phyloP scores from a whole-genome alignment of 2,888 invertebrate genomes.

The Teleiodes luculella region DNA sequence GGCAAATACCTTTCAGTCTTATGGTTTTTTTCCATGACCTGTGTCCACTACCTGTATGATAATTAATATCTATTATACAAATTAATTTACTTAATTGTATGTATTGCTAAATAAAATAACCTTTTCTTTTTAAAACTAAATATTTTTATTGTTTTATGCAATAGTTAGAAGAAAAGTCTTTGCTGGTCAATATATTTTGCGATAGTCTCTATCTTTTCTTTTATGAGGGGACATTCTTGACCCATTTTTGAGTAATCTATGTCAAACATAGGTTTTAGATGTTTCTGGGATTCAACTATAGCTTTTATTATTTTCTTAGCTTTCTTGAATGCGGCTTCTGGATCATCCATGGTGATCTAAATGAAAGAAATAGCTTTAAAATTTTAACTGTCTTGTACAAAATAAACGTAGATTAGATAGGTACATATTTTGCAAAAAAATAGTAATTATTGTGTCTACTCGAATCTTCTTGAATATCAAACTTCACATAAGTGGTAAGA shows the following conservation, averaged over 20 bases:
- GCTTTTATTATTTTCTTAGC: conserved; percentile 49
- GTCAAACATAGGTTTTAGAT: conserved; percentile 58
- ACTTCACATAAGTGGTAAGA: too few species aligned
- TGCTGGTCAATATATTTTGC: conserved; percentile 57
- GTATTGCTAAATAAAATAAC: conserved; percentile 58
- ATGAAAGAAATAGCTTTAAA: neutral
- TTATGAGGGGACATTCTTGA: conserved; percentile 41
- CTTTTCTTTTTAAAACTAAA: conserved; percentile 36
- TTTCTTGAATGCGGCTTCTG: conserved; percentile 53
- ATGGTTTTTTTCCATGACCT: conserved; percentile 32
- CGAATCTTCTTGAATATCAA: too few species aligned
- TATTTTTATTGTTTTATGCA: conserved; percentile 21
- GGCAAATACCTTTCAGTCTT: conserved; percentile 48
- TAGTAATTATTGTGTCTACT: too few species aligned
- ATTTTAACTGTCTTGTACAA: too few species aligned
- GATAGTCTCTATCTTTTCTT: conserved; percentile 45
- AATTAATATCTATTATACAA: conserved; percentile 47
- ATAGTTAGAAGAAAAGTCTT: conserved; percentile 40
- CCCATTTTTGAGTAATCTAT: conserved; percentile 51
- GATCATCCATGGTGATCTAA: conserved; percentile 58
- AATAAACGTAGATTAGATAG: too few species aligned
- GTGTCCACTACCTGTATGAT: conserved; percentile 51
- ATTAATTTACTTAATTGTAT: conserved; percentile 56
- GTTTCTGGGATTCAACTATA: conserved; percentile 51
- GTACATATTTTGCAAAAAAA: too few species aligned